Percentiles rank a stretch among this genome's conserved stretches.
Evolutionary conservation across 2,797 vertebrate genomes (phyloP).

Genomic region (Sebastes vulpes): DNA sequence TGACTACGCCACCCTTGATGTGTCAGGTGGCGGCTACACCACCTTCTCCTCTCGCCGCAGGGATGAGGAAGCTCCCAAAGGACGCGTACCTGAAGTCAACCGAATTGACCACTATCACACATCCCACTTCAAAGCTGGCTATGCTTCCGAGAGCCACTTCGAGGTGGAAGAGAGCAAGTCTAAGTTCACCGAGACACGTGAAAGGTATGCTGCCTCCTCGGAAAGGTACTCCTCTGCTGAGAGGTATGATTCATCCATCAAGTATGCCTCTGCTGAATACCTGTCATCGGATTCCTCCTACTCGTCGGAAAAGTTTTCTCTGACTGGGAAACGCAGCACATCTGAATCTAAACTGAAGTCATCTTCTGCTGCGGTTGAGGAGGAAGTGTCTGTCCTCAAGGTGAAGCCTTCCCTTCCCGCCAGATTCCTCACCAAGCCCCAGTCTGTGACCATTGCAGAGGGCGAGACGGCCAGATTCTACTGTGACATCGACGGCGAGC

Average conservation of each 20-base stretch:
- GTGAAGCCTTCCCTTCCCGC: constrained; percentile 91
- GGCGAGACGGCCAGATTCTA: constrained; percentile 93
- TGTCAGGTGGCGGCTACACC: constrained; percentile 92
- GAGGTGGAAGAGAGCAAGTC: constrained; percentile 91
- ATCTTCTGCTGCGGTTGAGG: constrained; percentile 72
- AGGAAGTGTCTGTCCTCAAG: constrained; percentile 87
- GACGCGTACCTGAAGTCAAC: constrained; percentile 91
- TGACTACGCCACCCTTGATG: constrained; percentile 96
- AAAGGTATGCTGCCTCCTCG: constrained; percentile 86
- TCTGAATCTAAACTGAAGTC: constrained; percentile 88
- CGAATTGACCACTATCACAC: constrained; percentile 93
- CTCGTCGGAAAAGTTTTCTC: constrained; percentile 84
- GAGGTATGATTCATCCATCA: constrained; percentile 75
- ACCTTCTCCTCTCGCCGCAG: constrained; percentile 92
- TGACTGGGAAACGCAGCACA: constrained; percentile 81
- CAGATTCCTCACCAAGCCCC: constrained; percentile 95
- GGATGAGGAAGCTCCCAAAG: constrained; percentile 90
- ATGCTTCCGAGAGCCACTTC: constrained; percentile 89
- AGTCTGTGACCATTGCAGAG: constrained; percentile 91
- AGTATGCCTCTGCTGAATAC: constrained; percentile 79
- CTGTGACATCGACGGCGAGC: constrained; percentile 96
- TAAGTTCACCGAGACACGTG: constrained; percentile 88
- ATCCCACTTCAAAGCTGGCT: constrained; percentile 92
- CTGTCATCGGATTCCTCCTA: constrained; percentile 84
- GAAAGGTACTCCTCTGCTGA: constrained; percentile 74